Evolutionary conservation across 1,140 invertebrate species (phyloP).

Genomic region (Hetaerina americana): DNA sequence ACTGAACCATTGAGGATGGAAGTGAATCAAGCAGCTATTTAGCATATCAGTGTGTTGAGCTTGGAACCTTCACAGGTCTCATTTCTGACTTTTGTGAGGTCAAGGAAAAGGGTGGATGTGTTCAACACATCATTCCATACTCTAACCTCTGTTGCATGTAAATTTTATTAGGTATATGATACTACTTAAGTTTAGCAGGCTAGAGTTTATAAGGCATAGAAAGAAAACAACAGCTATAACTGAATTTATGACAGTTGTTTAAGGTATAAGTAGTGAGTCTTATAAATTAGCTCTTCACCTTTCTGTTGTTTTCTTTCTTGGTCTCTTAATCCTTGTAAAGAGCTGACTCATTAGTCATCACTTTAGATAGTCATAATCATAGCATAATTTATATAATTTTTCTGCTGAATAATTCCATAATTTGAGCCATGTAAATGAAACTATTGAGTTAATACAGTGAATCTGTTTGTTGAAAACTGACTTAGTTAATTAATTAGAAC

Average conservation of each 20-base stretch:
- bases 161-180: conserved; percentile 7
- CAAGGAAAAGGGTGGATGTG: conserved; percentile 3
- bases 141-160: conserved; percentile 9
- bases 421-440: neutral
- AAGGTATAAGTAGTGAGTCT: conserved; percentile 1
- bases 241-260: conserved; percentile 3
- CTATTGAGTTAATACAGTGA: neutral
- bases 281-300: conserved; percentile 4
- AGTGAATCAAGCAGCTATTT: conserved; percentile 5
- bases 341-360: conserved; percentile 6
- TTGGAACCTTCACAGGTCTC: conserved; percentile 4
- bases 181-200: conserved; percentile 7
- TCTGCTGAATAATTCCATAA: neutral
- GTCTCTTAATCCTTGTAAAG: conserved; percentile 1
- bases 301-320: conserved; percentile 7
- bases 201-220: conserved; percentile 5
- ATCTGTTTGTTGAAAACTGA: neutral
- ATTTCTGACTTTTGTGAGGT: conserved; percentile 5
- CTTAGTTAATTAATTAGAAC: conserved; percentile 1
- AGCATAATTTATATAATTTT: conserved; percentile 6
- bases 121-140: conserved; percentile 7
- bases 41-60: conserved; percentile 8
- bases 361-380: conserved; percentile 7
- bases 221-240: conserved; percentile 7
- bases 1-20: neutral